Evolutionary conservation across 1,140 invertebrate genomes (phyloP), one percentile per base, ranked within the genome.

Genomic region (Drosophila ercepeae): DNA sequence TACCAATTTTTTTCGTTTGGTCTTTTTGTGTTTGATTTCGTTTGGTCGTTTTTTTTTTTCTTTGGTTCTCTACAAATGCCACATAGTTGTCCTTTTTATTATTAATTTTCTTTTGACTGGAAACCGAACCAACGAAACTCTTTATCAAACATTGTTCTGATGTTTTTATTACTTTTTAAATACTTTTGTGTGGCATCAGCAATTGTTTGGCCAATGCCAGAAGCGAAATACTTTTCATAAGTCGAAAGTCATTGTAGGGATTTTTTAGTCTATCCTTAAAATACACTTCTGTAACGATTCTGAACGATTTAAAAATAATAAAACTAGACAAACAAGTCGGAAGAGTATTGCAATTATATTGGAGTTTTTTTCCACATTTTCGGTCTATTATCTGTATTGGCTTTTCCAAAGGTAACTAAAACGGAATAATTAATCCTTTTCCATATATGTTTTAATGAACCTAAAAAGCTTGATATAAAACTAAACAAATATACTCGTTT

Each of bases 131-230:
- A 18, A 49, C 13, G 36, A 34, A 55, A 83, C 75, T 59, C 73
- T 84, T 84, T 84, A 64, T 75, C 57, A 67, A 78, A 58, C 73
- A 88, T 86, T 81, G 75, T 63, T 63, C 36, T 65, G 65, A 83
- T 83, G 78, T 77, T 81, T 86, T 86, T 88, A 86, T 86, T 88
- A 68, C 82, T 86, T 86, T 81, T 65, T 68, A 86, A 86, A 86
- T 88, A 82, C 82, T 86, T 86, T 65, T 44, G 14, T 32, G 46
- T 44, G 60, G 59, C 42, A 41, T 65, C 45, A 44, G 42, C 58
- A 63, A 82, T 77, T 82, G 70, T 82, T 83, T 74, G 51, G 11
- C 29, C 59, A 67, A 75, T 79, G 65, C 57, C 57, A 52, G 53
- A 55, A 13, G 49, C 48, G 32, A 73, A 84, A 86, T 79, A 78